phyloP scores from a whole-genome alignment of 2,888 invertebrate genomes.

The Tricholauxania praeusta region DNA sequence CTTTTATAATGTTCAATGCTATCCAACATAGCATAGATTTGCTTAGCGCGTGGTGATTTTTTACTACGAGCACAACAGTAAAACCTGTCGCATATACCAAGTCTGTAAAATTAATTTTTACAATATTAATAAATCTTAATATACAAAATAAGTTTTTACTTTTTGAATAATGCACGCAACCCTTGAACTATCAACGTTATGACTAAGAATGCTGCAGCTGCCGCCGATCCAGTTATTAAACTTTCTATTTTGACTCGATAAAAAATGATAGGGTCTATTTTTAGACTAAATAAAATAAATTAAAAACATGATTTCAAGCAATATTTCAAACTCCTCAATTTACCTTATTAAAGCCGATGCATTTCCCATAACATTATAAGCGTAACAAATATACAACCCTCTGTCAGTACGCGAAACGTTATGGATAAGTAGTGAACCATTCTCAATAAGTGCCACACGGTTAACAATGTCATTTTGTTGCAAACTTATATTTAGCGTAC shows the following conservation, averaged over 20 bases:
- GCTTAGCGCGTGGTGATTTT: slow-evolving; percentile 82
- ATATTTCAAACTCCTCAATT: slow-evolving; percentile 1
- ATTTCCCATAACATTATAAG: slow-evolving; percentile 86
- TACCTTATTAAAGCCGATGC: slow-evolving; percentile 77
- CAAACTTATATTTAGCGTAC: slow-evolving; percentile 52
- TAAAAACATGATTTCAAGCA: slow-evolving; percentile 3
- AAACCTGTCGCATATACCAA: slow-evolving; percentile 75
- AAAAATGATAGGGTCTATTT: slow-evolving; percentile 88
- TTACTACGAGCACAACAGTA: slow-evolving; percentile 79
- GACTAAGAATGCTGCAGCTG: slow-evolving; percentile 83
- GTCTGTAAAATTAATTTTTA: slow-evolving; percentile 44
- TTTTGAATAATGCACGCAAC: slow-evolving; percentile 76
- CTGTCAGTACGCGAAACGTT: slow-evolving; percentile 82
- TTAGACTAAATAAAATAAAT: slow-evolving; percentile 69
- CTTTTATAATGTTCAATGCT: slow-evolving; percentile 91
- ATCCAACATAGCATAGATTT: slow-evolving; percentile 89
- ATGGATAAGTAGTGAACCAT: slow-evolving; percentile 82
- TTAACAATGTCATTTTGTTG: slow-evolving; percentile 49
- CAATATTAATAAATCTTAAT: background rate
- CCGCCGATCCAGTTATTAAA: slow-evolving; percentile 82
- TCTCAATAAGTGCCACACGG: slow-evolving; percentile 72
- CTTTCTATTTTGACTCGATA: slow-evolving; percentile 87
- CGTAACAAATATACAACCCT: slow-evolving; percentile 88
- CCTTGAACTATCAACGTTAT: slow-evolving; percentile 85
- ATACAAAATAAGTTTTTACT: slow-evolving; percentile 70